phyloP scores from a whole-genome alignment of 2,113 vertebrate genomes.

The Esox niger region DNA sequence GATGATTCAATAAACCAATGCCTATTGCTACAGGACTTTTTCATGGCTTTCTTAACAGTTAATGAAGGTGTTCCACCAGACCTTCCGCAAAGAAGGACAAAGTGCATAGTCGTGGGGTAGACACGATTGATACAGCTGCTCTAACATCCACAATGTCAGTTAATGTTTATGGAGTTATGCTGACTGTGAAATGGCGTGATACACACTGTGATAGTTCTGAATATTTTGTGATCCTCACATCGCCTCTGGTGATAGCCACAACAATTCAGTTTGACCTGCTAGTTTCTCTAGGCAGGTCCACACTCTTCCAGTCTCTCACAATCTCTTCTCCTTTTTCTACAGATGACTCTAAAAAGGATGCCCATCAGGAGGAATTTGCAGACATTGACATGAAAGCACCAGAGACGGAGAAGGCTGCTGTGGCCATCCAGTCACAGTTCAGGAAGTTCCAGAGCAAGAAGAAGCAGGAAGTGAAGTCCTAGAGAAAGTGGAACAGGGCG shows the following conservation, averaged over 20 bases:
- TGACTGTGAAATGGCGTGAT: background rate
- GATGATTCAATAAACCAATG: too few relatives aligned
- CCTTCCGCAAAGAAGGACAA: too few relatives aligned
- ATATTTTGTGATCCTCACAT: too few relatives aligned
- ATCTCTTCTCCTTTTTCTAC: constrained; percentile 9
- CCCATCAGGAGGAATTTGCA: constrained; percentile 79
- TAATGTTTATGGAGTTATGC: too few relatives aligned
- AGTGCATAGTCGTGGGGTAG: too few relatives aligned
- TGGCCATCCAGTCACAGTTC: constrained; percentile 98
- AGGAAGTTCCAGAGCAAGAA: constrained; percentile 97
- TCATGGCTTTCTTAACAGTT: too few relatives aligned
- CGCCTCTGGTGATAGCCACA: too few relatives aligned
- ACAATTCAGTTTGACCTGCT: background rate
- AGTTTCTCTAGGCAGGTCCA: background rate
- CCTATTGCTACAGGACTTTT: too few relatives aligned
- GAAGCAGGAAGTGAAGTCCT: constrained; percentile 86
- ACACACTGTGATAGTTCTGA: too few relatives aligned
- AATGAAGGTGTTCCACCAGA: too few relatives aligned
- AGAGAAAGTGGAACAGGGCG: constrained; percentile 55
- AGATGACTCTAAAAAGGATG: constrained; percentile 87
- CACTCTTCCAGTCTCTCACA: background rate
- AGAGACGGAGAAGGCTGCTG: constrained; percentile 91
- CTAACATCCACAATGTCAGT: too few relatives aligned
- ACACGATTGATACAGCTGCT: too few relatives aligned
- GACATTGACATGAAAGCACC: constrained; percentile 95